phyloP scores from a whole-genome alignment of 2,113 vertebrate genomes.

The Alouatta palliata region DNA sequence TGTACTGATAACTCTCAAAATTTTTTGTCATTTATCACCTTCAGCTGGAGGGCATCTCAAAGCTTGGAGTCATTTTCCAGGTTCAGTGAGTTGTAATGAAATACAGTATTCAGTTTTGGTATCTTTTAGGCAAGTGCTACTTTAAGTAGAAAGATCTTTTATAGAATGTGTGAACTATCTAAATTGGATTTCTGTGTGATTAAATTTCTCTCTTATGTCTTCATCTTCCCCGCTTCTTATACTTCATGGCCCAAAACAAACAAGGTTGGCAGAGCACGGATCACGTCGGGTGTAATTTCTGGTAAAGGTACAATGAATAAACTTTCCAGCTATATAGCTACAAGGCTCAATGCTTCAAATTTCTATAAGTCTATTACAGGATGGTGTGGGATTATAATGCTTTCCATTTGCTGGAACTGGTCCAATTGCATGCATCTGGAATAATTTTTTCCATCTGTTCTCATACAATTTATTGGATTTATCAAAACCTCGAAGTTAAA shows the following conservation, averaged over 20 bases:
- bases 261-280: neutral
- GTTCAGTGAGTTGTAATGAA: neutral
- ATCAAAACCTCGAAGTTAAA: conserved; percentile 31
- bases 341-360: neutral
- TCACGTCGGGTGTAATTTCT: neutral
- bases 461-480: conserved; percentile 60
- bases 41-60: neutral
- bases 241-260: neutral
- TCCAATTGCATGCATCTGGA: neutral
- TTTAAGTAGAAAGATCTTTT: neutral
- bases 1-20: neutral
- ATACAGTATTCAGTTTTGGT: neutral
- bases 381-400: neutral
- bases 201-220: neutral
- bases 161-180: neutral
- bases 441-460: conserved; percentile 43
- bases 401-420: conserved; percentile 30
- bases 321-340: neutral
- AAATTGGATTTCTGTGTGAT: neutral
- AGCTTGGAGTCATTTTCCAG: neutral
- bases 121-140: too few relatives aligned
- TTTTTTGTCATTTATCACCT: neutral
- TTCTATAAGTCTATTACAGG: neutral
- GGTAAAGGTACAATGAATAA: neutral
- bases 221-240: neutral